Evolutionary conservation across 2,797 vertebrate species (phyloP), one percentile per base, ranked within the genome.

Genomic region (Lerista edwardsae): DNA sequence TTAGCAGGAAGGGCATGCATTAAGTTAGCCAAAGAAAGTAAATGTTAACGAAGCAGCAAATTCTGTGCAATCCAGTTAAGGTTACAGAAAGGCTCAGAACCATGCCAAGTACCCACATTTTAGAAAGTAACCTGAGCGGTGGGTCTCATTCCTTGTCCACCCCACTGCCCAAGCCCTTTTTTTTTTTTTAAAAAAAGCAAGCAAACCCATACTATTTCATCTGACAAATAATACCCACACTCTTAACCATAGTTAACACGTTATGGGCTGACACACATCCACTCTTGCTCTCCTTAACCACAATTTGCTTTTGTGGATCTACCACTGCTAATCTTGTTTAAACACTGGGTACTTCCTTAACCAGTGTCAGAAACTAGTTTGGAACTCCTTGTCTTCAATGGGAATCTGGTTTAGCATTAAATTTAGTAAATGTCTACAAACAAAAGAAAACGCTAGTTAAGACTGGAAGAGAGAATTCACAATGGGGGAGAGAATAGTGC

Each of bases 41-140:
- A 86, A 84, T 80, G 34, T 86, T 69, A 86, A 86, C 55, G 41
- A 77, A 72, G 79, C 65, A 72, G 73, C 67, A 81, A 77, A 36
- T 1, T 25, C 39, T 83, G 36, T n/a, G 39, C 25, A 75, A 75
- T 61, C 51, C 72, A 74, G 23, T 61, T 76, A 81, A 69, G 41
- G 5, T 15, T n/a, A 61, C 5, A 1, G 14, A 51, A 57, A 29
- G 39, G 14, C 5, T 76, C 31, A 77, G 21, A 77, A n/a, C 31
- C 81, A n/a, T 62, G 79, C 15, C 57, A 76, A 74, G 39, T 11
- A 39, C 65, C 74, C n/a, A 62, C 4, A 31, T 47, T 86, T 81
- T 47, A 25, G 55, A 80, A 39, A 36, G 64, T 31, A 62, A 64
- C 19, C 21, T 7, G 41, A 85, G 11, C 36, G 10, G 0, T 68